phyloP scores from a whole-genome alignment of 2,888 invertebrate genomes.

The Polydrusus tereticollis region DNA sequence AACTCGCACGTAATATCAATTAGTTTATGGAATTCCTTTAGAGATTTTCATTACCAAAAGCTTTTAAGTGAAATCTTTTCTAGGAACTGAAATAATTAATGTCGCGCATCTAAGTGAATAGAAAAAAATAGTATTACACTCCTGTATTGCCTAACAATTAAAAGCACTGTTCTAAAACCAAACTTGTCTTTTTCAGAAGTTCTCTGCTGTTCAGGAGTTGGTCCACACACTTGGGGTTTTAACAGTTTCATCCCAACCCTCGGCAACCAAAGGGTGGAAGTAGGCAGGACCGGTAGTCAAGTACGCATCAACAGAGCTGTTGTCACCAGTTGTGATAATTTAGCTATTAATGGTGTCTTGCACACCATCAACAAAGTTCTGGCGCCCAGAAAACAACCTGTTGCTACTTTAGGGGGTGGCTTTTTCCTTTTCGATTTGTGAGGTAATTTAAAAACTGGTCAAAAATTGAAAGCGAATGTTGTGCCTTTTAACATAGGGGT shows the following conservation, averaged over 20 bases:
- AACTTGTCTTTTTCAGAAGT: constrained; percentile 63
- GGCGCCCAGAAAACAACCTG: constrained; percentile 62
- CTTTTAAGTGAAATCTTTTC: no score
- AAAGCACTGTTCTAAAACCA: background rate
- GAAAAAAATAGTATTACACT: no score
- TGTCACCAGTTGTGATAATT: constrained; percentile 68
- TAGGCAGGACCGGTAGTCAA: constrained; percentile 61
- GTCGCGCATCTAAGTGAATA: no score
- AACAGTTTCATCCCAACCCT: constrained; percentile 63
- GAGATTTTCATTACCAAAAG: no score
- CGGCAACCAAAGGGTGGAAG: constrained; percentile 61
- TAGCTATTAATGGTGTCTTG: constrained; percentile 72
- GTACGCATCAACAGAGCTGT: constrained; percentile 63
- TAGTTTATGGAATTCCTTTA: no score
- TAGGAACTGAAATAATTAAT: no score
- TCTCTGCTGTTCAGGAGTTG: constrained; percentile 65
- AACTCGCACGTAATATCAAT: no score
- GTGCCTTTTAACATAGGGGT: no score
- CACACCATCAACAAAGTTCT: constrained; percentile 72
- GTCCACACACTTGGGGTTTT: constrained; percentile 64
- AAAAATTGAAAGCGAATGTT: background rate
- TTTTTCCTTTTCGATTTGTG: constrained; percentile 64
- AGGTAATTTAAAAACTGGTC: constrained; percentile 24
- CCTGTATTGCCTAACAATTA: no score
- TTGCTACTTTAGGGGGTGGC: constrained; percentile 59